Percentiles rank a stretch among this genome's conserved stretches.
Evolutionary conservation across 2,797 vertebrate species (phyloP).

Genomic region (Paratrypauchen microcephalus): DNA sequence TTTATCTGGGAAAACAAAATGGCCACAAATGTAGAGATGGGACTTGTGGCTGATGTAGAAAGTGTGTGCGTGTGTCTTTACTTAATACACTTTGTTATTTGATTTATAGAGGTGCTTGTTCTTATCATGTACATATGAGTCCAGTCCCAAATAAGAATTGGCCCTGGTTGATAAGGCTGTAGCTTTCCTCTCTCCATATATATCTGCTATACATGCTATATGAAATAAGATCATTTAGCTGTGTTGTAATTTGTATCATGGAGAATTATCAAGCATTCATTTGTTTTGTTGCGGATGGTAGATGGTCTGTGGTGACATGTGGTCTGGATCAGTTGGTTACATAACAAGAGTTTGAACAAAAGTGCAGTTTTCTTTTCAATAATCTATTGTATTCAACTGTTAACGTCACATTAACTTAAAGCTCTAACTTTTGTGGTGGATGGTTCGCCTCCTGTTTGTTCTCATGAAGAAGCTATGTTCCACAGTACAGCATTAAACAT

Average conservation of each 20-base stretch:
- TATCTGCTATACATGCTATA: too few relatives aligned
- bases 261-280: too few relatives aligned
- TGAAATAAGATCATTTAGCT: neutral
- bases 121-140: neutral
- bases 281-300: constrained; percentile 1
- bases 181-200: neutral
- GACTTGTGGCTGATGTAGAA: neutral
- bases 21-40: constrained; percentile 2
- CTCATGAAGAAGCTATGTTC: too few relatives aligned
- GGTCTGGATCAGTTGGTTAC: constrained; percentile 10
- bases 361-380: neutral
- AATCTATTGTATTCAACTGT: neutral
- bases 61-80: constrained; percentile 3
- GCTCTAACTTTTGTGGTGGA: too few relatives aligned
- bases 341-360: neutral
- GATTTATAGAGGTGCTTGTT: neutral
- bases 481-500: neutral
- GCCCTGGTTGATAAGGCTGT: neutral
- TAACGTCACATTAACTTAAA: neutral
- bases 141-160: neutral
- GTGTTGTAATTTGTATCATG: neutral
- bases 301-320: constrained; percentile 10
- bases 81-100: neutral
- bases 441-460: too few relatives aligned
- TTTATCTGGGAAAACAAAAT: constrained; percentile 19